phyloP scores from a whole-genome alignment of 2,797 vertebrate genomes.

The Microctenopoma lineatum region DNA sequence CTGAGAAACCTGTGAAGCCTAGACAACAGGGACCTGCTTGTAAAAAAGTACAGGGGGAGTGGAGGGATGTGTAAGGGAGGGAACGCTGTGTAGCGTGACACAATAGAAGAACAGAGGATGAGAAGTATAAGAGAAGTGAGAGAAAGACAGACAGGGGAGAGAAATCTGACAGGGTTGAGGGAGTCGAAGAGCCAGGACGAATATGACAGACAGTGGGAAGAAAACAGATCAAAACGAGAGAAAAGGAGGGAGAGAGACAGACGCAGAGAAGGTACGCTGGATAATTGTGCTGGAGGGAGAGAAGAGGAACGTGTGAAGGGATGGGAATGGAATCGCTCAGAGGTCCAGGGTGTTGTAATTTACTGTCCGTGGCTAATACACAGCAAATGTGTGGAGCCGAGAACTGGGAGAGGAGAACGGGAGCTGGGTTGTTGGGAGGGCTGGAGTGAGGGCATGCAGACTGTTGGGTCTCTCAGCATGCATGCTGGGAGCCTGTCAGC shows the following conservation, averaged over 20 bases:
- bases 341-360: conserved; percentile 81
- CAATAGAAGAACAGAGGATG: conserved; percentile 73
- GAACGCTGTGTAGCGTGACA: conserved; percentile 80
- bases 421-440: conserved; percentile 47
- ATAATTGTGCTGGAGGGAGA: conserved; percentile 64
- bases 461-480: conserved; percentile 83
- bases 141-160: conserved; percentile 76
- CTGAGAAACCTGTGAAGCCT: conserved; percentile 79
- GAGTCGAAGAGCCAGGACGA: conserved; percentile 72
- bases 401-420: conserved; percentile 57
- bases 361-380: conserved; percentile 86
- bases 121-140: conserved; percentile 71
- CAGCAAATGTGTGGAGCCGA: conserved; percentile 83
- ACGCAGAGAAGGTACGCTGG: conserved; percentile 63
- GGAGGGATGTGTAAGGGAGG: conserved; percentile 66
- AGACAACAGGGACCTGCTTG: conserved; percentile 80
- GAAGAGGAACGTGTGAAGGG: conserved; percentile 74
- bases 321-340: conserved; percentile 80
- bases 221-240: conserved; percentile 69
- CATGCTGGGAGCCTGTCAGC: conserved; percentile 88
- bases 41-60: conserved; percentile 75
- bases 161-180: conserved; percentile 79
- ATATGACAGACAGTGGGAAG: conserved; percentile 77
- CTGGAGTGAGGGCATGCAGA: conserved; percentile 63
- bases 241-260: conserved; percentile 56